Evolutionary conservation across 2,888 invertebrate genomes (phyloP).

Genomic region (Dromius quadrimaculatus): DNA sequence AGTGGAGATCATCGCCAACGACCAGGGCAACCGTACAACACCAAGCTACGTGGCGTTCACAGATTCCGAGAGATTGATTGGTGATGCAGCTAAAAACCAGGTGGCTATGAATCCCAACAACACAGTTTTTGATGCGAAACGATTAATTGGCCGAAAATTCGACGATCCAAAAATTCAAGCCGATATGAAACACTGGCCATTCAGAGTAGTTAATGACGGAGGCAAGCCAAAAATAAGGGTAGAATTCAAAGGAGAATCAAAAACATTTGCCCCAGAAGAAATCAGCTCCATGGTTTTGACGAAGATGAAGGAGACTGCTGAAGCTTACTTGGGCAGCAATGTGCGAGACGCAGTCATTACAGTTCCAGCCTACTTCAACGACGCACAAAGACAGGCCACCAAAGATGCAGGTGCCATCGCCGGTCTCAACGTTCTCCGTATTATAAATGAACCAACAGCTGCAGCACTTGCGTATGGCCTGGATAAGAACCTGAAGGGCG

Average conservation of each 20-base stretch:
- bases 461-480: constrained; percentile 73
- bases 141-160: constrained; percentile 75
- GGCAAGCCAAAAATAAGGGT: constrained; percentile 75
- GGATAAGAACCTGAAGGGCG: constrained; percentile 65
- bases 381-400: constrained; percentile 76
- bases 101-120: constrained; percentile 78
- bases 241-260: constrained; percentile 74
- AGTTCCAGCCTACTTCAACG: constrained; percentile 83
- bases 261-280: constrained; percentile 78
- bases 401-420: constrained; percentile 78
- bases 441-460: constrained; percentile 75
- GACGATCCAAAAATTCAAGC: constrained; percentile 77
- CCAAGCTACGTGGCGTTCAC: constrained; percentile 82
- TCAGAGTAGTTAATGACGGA: constrained; percentile 73
- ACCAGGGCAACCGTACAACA: constrained; percentile 89
- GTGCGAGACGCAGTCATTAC: constrained; percentile 83
- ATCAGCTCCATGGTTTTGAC: constrained; percentile 77
- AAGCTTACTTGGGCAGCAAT: constrained; percentile 74
- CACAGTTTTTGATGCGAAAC: constrained; percentile 77
- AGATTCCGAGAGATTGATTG: constrained; percentile 74
- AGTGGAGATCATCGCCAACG: constrained; percentile 89
- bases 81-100: constrained; percentile 77
- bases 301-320: constrained; percentile 76
- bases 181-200: constrained; percentile 85
- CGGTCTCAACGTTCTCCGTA: constrained; percentile 75